A percentile compares a stretch with the other conserved stretches of the same genome.
These are phyloP conservation scores for Euplagia quadripunctaria DNA, from an alignment of 2,888 invertebrate genomes.

Conservation along the genomic window DNA sequence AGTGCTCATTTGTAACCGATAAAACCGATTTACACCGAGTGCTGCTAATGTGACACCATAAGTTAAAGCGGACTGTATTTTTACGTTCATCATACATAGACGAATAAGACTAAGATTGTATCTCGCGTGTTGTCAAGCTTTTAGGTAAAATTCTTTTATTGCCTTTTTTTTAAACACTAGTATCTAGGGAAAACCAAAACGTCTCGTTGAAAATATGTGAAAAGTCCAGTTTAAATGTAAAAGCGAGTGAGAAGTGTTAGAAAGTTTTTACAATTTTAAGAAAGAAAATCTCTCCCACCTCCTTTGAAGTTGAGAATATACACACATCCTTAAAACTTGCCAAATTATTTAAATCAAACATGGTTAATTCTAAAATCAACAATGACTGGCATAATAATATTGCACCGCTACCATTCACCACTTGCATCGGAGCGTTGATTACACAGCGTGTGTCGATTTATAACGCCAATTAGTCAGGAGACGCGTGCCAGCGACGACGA, in stretches of 20 bases:
- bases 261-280: background rate
- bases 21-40: constrained; percentile 59
- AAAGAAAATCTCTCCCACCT: background rate
- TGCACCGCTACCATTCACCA: constrained; percentile 58
- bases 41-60: constrained; percentile 56
- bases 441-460: constrained; percentile 78
- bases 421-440: constrained; percentile 71
- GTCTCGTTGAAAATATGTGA: background rate
- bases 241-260: background rate
- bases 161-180: background rate
- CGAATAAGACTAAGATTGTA: background rate
- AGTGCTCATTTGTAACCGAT: constrained; percentile 54
- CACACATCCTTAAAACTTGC: background rate
- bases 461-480: constrained; percentile 83
- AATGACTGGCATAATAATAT: constrained; percentile 39
- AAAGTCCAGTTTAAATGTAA: background rate
- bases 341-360: background rate
- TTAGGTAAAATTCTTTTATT: background rate
- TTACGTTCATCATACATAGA: constrained; percentile 39
- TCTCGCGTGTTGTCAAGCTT: background rate
- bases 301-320: background rate
- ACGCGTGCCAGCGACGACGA: constrained; percentile 74
- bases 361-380: constrained; percentile 30
- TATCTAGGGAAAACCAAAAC: background rate
- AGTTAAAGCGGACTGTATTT: constrained; percentile 52